Evolutionary conservation across 2,888 invertebrate species (phyloP).

Genomic region (Temnothorax rugatulus): DNA sequence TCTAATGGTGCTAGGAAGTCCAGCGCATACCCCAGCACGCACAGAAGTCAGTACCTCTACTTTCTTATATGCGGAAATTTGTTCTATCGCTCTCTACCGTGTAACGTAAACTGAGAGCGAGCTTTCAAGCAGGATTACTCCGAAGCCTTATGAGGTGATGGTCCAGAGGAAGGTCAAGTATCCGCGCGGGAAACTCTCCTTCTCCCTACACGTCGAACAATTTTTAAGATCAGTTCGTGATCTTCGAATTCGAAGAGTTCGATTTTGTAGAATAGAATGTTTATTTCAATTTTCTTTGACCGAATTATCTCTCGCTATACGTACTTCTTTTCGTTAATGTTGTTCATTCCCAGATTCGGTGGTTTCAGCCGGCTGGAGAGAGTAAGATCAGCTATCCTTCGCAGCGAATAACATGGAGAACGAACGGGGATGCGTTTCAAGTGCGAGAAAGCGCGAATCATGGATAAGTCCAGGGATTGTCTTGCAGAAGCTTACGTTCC

Average conservation of each 20-base stretch:
- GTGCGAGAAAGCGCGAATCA: not conserved
- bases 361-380: not conserved
- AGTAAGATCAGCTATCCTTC: not conserved
- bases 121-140: conserved; percentile 10
- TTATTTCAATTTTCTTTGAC: not conserved
- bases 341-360: not conserved
- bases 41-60: conserved; percentile 86
- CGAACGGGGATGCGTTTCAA: not conserved
- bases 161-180: conserved; percentile 36
- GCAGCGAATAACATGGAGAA: not conserved
- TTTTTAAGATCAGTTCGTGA: not conserved
- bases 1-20: conserved; percentile 86
- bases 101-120: not conserved
- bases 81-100: not conserved
- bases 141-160: conserved; percentile 10
- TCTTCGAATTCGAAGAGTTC: not conserved
- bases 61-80: conserved; percentile 74
- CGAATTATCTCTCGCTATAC: conserved; percentile 13
- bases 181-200: not conserved
- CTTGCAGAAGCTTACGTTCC: not conserved
- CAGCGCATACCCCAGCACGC: conserved; percentile 84
- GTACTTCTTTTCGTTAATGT: not conserved
- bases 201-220: not conserved
- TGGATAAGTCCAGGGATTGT: too few relatives aligned
- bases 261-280: not conserved